Evolutionary conservation across 2,113 vertebrate genomes (phyloP), one percentile per base, ranked within the genome.

Genomic region (Galeopterus variegatus): DNA sequence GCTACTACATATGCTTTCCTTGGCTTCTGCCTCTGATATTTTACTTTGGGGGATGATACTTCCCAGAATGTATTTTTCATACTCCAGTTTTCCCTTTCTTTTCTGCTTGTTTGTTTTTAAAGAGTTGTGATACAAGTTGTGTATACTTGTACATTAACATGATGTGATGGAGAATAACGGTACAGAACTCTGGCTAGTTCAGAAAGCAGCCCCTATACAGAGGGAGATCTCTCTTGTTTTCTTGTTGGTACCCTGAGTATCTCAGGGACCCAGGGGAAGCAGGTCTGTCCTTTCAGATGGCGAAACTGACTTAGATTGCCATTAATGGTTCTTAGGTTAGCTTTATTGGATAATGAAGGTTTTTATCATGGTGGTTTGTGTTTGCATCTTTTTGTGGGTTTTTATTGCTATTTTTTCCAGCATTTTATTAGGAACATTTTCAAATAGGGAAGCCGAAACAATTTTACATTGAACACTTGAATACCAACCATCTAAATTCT

Each of bases 351-450:
- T 62, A 62, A 33, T 28, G 80, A 52, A 88, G 65, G 28, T 48
- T 92, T 88, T 92, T 90, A 45, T 85, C 48, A 14, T 52, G 18
- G 62, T 48, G 31, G 11, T 65, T 48, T 83, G 23, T 87, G 23
- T 76, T 89, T 91, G 56, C 28, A 79, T 89, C 41, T 93, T 72
- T 87, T 87, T 58, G 26, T 72, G 31, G 75, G 33, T 93, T 93
- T 96, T 93, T 76, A 36, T 72, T 92, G 24, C 4, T 75, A 65
- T 90, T 75, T 94, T 89, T 50, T 11, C 36, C 28, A 94, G 15
- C 14, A 62, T 88, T 85, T 92, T 90, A 65, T 65, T 75, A 60
- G 69, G 36, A 92, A 81, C 31, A 65, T 90, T 97, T 95, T 87
- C 52, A 89, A 60, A 76, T 69, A 95, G n/a, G 86, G 79, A 92